Percentiles rank a stretch among this genome's conserved stretches.
These are phyloP conservation scores for Porites lobata DNA, from an alignment of 92 coral and sea anemone genomes.

Conservation along the genomic window DNA sequence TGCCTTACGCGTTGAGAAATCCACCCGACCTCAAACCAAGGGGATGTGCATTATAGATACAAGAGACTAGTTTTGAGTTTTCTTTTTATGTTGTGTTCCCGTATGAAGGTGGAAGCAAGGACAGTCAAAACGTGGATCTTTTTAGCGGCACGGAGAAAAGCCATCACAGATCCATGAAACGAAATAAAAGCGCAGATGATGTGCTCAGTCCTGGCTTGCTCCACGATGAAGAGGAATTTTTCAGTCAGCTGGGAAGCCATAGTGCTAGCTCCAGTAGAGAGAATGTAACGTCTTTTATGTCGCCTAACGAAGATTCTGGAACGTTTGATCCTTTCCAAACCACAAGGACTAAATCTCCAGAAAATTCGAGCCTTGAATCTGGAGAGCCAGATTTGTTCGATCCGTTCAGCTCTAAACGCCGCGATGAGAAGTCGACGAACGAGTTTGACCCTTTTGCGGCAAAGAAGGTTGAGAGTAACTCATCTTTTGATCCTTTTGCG, in stretches of 20 bases:
- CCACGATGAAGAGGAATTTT: slow-evolving; percentile 88
- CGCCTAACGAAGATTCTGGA: slow-evolving; percentile 29
- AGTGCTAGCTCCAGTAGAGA: slow-evolving; percentile 85
- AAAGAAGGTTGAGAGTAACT: slow-evolving; percentile 16
- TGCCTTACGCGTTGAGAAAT: too few species aligned
- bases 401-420: slow-evolving; percentile 35
- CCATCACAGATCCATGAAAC: slow-evolving; percentile 60
- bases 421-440: background rate
- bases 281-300: slow-evolving; percentile 68
- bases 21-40: too few species aligned
- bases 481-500: slow-evolving; percentile 21
- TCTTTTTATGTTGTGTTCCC: background rate
- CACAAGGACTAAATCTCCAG: slow-evolving; percentile 42
- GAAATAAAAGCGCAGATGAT: slow-evolving; percentile 95
- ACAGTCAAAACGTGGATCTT: slow-evolving; percentile 87
- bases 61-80: background rate
- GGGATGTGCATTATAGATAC: too few species aligned
- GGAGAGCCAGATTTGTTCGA: slow-evolving; percentile 55
- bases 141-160: slow-evolving; percentile 77
- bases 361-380: background rate
- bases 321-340: slow-evolving; percentile 66
- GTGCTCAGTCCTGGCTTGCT: slow-evolving; percentile 64
- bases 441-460: slow-evolving; percentile 56
- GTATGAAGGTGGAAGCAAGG: slow-evolving; percentile 46
- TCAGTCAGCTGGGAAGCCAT: slow-evolving; percentile 80